Evolutionary conservation across 1,140 invertebrate species (phyloP).

Genomic region (Eulimnadia texana): DNA sequence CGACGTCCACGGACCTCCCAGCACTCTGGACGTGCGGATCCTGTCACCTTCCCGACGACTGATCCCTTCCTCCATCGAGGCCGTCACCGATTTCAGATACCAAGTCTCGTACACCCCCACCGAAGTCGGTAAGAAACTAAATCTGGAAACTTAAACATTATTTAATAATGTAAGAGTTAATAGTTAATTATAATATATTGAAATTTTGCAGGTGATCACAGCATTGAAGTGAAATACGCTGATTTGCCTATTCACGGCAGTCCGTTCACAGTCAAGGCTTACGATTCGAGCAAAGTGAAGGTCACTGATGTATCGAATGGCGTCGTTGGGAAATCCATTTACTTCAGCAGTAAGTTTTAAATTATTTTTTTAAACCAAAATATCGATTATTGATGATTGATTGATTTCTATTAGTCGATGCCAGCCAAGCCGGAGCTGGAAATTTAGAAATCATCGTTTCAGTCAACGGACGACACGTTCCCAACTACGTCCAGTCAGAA

Average conservation of each 20-base stretch:
- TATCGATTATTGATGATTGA: background rate
- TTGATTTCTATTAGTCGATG: slow-evolving; percentile 45
- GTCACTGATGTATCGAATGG: slow-evolving; percentile 81
- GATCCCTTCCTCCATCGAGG: slow-evolving; percentile 21
- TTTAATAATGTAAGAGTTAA: background rate
- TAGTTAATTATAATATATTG: background rate
- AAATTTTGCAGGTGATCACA: slow-evolving; percentile 54
- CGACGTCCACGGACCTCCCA: slow-evolving; percentile 51
- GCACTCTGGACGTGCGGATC: slow-evolving; percentile 58
- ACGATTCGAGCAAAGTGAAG: slow-evolving; percentile 77
- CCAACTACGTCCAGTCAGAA: slow-evolving; percentile 95
- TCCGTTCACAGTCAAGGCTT: slow-evolving; percentile 88
- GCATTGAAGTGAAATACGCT: slow-evolving; percentile 70
- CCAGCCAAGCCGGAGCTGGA: slow-evolving; percentile 70
- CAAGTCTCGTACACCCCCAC: slow-evolving; percentile 67
- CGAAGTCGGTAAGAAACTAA: slow-evolving; percentile 55
- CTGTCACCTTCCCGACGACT: slow-evolving; percentile 44
- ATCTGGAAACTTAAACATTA: background rate
- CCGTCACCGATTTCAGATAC: slow-evolving; percentile 30
- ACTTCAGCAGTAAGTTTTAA: slow-evolving; percentile 69
- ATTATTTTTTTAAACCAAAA: slow-evolving; percentile 6
- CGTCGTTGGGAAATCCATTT: slow-evolving; percentile 76
- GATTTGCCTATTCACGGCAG: slow-evolving; percentile 78
- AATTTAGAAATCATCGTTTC: slow-evolving; percentile 96
- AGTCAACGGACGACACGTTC: slow-evolving; percentile 92